These are phyloP conservation scores for Acanthosepion esculentum DNA, from an alignment of 2,888 invertebrate genomes.

Conservation along the genomic window DNA sequence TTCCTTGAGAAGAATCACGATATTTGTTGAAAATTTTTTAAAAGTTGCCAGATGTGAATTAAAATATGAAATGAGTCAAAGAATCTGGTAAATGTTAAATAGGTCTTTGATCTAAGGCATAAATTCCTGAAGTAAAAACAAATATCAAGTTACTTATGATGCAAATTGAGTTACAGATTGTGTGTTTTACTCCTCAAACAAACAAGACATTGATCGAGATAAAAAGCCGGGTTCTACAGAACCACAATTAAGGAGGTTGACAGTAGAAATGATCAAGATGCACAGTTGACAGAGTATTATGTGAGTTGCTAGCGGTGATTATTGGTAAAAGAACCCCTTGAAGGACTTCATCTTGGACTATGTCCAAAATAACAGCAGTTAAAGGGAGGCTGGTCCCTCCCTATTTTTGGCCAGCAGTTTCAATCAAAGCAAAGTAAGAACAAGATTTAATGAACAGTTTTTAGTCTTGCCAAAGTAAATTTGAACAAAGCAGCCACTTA, in stretches of 20 bases:
- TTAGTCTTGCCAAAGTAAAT: constrained; percentile 6
- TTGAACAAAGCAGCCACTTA: not conserved
- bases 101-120: no score
- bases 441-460: not conserved
- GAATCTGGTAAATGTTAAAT: no score
- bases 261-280: not conserved
- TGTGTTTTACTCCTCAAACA: no score
- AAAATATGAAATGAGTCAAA: no score
- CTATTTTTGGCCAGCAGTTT: not conserved
- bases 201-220: no score
- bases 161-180: no score
- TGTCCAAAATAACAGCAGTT: not conserved
- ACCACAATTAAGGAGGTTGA: not conserved
- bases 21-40: no score
- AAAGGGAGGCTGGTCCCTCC: not conserved
- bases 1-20: no score
- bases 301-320: not conserved
- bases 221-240: no score
- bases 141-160: no score
- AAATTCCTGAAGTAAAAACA: no score
- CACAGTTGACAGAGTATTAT: not conserved
- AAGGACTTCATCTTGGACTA: not conserved
- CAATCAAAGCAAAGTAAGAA: not conserved
- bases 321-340: not conserved
- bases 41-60: no score